phyloP scores from a whole-genome alignment of 2,797 vertebrate genomes.

The Danionella dracula region DNA sequence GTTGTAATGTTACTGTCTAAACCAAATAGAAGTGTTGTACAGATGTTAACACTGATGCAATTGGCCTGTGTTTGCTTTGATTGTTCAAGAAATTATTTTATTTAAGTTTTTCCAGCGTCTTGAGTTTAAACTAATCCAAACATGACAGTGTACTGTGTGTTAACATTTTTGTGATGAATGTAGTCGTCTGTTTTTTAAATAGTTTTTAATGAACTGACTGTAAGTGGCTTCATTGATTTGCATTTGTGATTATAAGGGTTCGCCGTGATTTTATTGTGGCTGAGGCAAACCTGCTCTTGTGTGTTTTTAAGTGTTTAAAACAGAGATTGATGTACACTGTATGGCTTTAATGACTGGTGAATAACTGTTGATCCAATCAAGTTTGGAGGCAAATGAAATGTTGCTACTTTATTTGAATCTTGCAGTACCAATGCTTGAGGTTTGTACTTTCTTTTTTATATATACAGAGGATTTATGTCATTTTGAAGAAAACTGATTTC shows the following conservation, averaged over 20 bases:
- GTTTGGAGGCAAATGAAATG: not conserved
- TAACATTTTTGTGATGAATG: not conserved
- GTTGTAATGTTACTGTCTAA: conserved; percentile 64
- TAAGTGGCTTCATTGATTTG: conserved; percentile 13
- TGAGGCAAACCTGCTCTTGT: conserved; percentile 14
- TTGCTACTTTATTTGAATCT: not conserved
- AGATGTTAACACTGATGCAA: conserved; percentile 55
- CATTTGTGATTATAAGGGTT: conserved; percentile 16
- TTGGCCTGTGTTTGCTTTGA: conserved; percentile 42
- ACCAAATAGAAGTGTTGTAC: conserved; percentile 67
- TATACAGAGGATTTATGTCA: conserved; percentile 43
- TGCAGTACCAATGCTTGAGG: not conserved
- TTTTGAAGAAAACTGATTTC: conserved; percentile 55
- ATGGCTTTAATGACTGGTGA: conserved; percentile 22
- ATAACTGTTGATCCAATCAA: conserved; percentile 7
- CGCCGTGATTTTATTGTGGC: conserved; percentile 15
- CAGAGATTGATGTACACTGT: not conserved
- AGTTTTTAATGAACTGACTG: conserved; percentile 3
- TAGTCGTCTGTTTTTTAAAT: not conserved
- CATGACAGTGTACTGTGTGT: conserved; percentile 20
- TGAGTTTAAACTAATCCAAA: conserved; percentile 8
- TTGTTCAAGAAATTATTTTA: conserved; percentile 58
- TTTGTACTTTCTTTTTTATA: conserved; percentile 34
- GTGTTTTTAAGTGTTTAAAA: conserved; percentile 16
- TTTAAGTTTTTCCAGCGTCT: conserved; percentile 19